Evolutionary conservation across 2,113 vertebrate species (phyloP).

Genomic region (Ivindomyrus marchei): DNA sequence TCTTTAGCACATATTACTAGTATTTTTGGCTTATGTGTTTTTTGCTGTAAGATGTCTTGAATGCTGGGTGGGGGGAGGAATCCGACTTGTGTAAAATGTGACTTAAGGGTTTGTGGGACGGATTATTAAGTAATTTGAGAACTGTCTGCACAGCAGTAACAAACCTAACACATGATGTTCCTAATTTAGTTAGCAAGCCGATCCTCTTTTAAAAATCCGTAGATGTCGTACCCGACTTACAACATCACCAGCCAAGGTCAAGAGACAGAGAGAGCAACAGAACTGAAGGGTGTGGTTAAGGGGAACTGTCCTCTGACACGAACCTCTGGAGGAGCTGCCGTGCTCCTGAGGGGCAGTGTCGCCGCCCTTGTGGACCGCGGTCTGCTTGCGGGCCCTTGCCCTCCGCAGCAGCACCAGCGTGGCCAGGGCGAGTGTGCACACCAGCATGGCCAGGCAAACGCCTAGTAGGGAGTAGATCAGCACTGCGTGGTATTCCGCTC

Average conservation of each 20-base stretch:
- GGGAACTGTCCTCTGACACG: background rate
- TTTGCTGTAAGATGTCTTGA: background rate
- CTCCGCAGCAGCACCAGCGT: constrained; percentile 57
- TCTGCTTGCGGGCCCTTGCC: constrained; percentile 18
- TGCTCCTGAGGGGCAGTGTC: background rate
- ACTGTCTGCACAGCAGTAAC: background rate
- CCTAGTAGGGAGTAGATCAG: constrained; percentile 61
- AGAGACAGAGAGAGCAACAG: background rate
- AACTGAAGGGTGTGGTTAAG: background rate
- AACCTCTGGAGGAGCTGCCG: constrained; percentile 52
- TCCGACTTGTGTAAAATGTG: background rate
- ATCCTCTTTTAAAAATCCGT: background rate
- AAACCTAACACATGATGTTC: background rate
- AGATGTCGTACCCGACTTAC: background rate
- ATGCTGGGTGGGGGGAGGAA: background rate
- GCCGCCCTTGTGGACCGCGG: background rate
- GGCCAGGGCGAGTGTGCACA: constrained; percentile 62
- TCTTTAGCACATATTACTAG: background rate
- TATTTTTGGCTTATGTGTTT: background rate
- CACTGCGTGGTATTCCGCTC: constrained; percentile 24
- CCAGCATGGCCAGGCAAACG: constrained; percentile 54
- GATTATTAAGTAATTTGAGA: background rate
- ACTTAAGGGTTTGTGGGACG: background rate
- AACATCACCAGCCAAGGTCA: background rate
- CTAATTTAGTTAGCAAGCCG: background rate